These are phyloP conservation scores for Sturnus vulgaris DNA, from an alignment of 2,113 vertebrate species.

Conservation along the genomic window DNA sequence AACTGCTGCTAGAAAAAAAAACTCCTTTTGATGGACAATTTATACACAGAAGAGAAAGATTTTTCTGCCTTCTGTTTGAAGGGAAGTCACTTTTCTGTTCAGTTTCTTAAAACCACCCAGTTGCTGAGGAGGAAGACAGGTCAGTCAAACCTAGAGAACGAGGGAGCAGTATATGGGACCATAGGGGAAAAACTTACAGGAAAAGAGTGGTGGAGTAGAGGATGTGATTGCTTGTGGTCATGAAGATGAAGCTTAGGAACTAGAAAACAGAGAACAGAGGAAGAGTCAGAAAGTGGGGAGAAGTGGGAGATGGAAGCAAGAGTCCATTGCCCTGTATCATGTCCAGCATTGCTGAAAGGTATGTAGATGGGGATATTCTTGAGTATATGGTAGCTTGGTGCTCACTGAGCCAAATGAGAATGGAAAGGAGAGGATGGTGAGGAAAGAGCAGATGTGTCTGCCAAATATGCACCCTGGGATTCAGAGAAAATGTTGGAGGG, in stretches of 20 bases:
- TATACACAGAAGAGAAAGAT: not conserved
- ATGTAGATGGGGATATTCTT: not conserved
- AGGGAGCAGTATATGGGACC: not conserved
- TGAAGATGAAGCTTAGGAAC: not conserved
- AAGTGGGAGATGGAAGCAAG: not conserved
- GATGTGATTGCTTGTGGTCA: not conserved
- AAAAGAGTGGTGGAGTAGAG: fast-evolving
- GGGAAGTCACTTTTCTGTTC: not conserved
- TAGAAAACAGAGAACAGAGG: not conserved
- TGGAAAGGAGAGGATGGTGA: not conserved
- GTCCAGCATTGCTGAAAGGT: not conserved
- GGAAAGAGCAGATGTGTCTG: not conserved
- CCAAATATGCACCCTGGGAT: not conserved
- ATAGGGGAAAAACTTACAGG: not conserved
- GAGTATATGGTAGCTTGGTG: not conserved
- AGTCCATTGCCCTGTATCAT: not conserved
- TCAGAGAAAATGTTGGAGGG: not conserved
- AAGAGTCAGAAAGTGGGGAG: not conserved
- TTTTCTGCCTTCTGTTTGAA: not conserved
- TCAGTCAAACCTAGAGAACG: not conserved
- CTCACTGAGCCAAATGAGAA: not conserved
- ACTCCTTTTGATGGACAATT: not conserved
- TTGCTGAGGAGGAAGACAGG: not conserved
- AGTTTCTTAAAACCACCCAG: not conserved
- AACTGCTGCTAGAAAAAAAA: not conserved